A percentile compares a stretch with the other conserved stretches of the same genome.
Conservation (phyloP, 2,888 invertebrate genomes). For the Cenopis cana region DNA sequence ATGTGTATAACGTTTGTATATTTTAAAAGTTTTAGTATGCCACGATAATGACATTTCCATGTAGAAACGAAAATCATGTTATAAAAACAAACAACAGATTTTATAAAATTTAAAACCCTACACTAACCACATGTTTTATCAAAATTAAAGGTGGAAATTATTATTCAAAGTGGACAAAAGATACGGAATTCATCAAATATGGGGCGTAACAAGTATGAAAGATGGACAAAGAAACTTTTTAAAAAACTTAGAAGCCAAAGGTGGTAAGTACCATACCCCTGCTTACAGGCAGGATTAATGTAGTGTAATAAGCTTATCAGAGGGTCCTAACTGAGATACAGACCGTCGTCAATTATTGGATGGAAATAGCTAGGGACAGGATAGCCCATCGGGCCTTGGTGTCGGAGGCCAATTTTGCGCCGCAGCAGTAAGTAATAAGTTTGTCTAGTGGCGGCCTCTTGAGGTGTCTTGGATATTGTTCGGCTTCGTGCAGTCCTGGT, state of each 20-base stretch:
- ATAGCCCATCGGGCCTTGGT: too few relatives aligned
- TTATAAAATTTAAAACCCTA: not conserved
- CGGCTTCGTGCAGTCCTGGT: too few relatives aligned
- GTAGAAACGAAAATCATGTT: conserved; percentile 27
- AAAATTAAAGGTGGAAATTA: conserved; percentile 52
- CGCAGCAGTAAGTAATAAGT: too few relatives aligned
- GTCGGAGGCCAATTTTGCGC: too few relatives aligned
- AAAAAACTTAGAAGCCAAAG: conserved; percentile 72
- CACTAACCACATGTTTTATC: conserved; percentile 33
- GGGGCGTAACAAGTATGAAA: conserved; percentile 73
- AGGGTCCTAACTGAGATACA: too few relatives aligned
- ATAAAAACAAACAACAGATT: conserved; percentile 14
- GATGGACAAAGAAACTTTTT: conserved; percentile 76
- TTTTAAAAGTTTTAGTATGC: conserved; percentile 22
- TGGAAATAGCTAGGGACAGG: too few relatives aligned
- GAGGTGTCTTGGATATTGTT: too few relatives aligned
- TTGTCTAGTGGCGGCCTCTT: too few relatives aligned
- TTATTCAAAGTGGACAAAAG: conserved; percentile 75
- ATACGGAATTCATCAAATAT: conserved; percentile 71
- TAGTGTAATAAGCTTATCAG: too few relatives aligned
- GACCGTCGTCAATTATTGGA: too few relatives aligned
- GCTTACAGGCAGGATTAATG: not conserved
- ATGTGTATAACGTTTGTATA: not conserved
- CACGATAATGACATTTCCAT: conserved; percentile 32
- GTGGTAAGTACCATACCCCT: conserved; percentile 60